Evolutionary conservation across 2,888 invertebrate species (phyloP).

Genomic region (Phaonia tiefii): DNA sequence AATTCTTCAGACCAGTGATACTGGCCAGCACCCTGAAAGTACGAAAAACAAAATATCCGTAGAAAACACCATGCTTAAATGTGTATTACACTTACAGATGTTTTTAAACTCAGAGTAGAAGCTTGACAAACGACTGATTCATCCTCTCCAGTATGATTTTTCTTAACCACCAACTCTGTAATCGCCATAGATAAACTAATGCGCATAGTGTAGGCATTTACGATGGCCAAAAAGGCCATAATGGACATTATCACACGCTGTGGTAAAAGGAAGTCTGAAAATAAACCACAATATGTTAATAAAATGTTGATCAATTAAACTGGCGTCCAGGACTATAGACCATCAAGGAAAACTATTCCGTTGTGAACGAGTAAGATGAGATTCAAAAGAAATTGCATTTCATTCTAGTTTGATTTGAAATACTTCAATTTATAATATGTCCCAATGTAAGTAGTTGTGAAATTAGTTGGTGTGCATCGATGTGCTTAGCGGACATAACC

Average conservation of each 20-base stretch:
- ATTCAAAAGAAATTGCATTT: too few species aligned
- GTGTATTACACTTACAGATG: constrained; percentile 14
- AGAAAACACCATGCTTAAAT: background rate
- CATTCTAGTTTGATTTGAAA: too few species aligned
- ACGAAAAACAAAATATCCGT: background rate
- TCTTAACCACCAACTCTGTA: constrained; percentile 84
- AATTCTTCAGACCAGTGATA: constrained; percentile 86
- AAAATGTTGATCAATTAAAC: background rate
- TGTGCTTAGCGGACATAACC: too few species aligned
- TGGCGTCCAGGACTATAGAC: too few species aligned
- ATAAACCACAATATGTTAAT: constrained; percentile 24
- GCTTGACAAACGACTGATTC: constrained; percentile 71
- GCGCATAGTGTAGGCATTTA: constrained; percentile 89
- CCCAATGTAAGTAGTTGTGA: too few species aligned
- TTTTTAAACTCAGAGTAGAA: constrained; percentile 71
- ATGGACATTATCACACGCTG: constrained; percentile 87
- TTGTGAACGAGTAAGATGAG: too few species aligned
- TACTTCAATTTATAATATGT: too few species aligned
- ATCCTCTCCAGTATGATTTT: constrained; percentile 69
- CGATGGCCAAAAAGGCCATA: constrained; percentile 87
- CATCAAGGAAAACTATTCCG: background rate
- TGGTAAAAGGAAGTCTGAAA: constrained; percentile 76
- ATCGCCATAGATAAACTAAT: constrained; percentile 87
- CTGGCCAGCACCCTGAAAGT: constrained; percentile 68
- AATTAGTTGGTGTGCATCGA: too few species aligned